Percentiles rank a stretch among this genome's conserved stretches.
Conservation (phyloP, 2,797 vertebrate genomes). For the Myotis findleyi region DNA sequence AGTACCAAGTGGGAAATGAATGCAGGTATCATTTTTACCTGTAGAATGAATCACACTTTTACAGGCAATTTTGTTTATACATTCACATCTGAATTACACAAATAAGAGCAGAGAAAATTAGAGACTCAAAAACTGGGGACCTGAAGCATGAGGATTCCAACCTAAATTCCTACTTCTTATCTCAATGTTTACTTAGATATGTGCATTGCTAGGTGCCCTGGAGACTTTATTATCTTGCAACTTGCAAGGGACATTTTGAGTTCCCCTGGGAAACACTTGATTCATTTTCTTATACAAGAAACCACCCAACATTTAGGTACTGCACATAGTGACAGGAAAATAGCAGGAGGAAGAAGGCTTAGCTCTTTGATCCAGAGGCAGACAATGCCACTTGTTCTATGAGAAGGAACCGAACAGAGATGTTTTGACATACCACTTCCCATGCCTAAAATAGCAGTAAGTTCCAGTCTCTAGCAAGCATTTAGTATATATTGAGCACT, state of each 20-base stretch:
- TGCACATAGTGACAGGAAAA: fast-evolving
- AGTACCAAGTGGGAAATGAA: not conserved
- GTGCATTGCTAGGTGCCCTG: not conserved
- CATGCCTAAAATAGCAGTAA: too few relatives aligned
- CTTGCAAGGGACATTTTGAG: not conserved
- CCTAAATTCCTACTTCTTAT: not conserved
- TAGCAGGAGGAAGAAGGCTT: not conserved
- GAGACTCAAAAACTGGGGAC: not conserved
- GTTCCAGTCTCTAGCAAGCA: not conserved
- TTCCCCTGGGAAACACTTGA: not conserved
- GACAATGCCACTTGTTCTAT: not conserved
- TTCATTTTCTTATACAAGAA: not conserved
- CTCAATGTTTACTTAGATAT: not conserved
- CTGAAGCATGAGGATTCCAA: fast-evolving
- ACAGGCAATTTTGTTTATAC: not conserved
- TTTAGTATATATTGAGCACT: too few relatives aligned
- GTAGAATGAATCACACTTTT: fast-evolving
- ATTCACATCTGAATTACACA: not conserved
- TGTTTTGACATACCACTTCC: not conserved
- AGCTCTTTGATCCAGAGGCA: not conserved
- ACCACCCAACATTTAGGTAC: not conserved
- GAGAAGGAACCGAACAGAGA: not conserved
- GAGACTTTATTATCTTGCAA: too few relatives aligned
- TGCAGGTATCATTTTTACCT: not conserved
- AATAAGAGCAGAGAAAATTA: not conserved